Evolutionary conservation across 1,140 invertebrate genomes (phyloP).

Genomic region (Euschistus heros): DNA sequence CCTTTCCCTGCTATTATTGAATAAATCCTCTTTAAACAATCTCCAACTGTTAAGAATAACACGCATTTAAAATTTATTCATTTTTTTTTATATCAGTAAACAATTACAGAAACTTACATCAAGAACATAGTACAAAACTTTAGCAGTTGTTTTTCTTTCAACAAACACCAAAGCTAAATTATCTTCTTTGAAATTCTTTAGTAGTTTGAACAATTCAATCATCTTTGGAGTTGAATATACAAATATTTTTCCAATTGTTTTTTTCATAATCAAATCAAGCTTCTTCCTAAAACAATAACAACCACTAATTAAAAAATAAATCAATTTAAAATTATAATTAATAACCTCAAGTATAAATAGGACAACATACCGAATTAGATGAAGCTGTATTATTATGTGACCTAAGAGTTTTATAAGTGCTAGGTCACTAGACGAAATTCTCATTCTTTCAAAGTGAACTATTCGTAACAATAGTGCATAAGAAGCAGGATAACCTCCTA

Average conservation of each 20-base stretch:
- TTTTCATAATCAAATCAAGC: background rate
- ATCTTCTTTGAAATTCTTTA: conserved; percentile 35
- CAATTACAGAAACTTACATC: conserved; percentile 40
- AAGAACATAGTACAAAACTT: conserved; percentile 63
- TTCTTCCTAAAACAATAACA: conserved; percentile 26
- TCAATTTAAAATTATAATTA: too few relatives aligned
- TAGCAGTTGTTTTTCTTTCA: conserved; percentile 60
- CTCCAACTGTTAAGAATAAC: too few relatives aligned
- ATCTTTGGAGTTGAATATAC: conserved; percentile 38
- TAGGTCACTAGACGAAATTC: conserved; percentile 37
- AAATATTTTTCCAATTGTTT: background rate
- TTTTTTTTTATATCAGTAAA: background rate
- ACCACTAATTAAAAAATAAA: conserved; percentile 29
- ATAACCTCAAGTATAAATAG: conserved; percentile 28
- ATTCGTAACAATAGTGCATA: conserved; percentile 44
- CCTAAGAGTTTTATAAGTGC: conserved; percentile 34
- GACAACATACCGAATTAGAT: conserved; percentile 26
- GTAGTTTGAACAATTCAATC: conserved; percentile 41
- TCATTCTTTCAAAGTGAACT: conserved; percentile 50
- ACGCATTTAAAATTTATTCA: too few relatives aligned
- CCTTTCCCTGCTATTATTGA: too few relatives aligned
- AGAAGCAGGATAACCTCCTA: conserved; percentile 45
- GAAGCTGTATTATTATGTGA: conserved; percentile 23
- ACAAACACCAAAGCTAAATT: conserved; percentile 64
- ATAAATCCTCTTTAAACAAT: too few relatives aligned